Base-by-base conservation (phyloP, 2,888 invertebrate species). In the Oasisia sp. region DNA sequence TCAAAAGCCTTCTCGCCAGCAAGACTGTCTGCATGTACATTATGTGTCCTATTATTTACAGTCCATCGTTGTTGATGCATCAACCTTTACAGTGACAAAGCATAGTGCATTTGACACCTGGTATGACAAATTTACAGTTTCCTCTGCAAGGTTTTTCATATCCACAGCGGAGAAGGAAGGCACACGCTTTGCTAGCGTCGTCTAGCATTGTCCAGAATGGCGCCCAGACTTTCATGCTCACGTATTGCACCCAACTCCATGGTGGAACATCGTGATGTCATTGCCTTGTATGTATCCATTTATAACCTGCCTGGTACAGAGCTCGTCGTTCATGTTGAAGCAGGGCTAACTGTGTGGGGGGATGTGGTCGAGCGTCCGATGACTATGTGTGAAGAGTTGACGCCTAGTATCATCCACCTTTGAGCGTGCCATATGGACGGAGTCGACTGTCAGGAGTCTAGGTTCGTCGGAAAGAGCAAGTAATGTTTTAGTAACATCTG, bases 221-320 rank as follows among this genome's bases (percentile, higher is more conserved):
- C 11, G 45, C 45, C 45, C 45, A 45, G 0, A 45, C 45, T 45
- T 45, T 45, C 45, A 11, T 11, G 7, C 11, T 45, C 45, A 45
- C 45, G 45, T 45, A 7, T 45, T 45, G 45, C 45, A 45, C 45
- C 1, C 45, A 45, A 45, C 45, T 11, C 92, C 14, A 91, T 1
- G 32, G 44, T 90, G 14, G 92, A 92, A 44, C 91, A 91, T 27
- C 58, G 5, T n/a, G 92, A 90, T 14, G 74, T 45, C n/a, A 44
- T 74, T 27, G 32, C 38, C 91, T 92, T 90, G 45, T 90, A 90
- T 92, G 2, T 90, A 14, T 92, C 38, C 90, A n/a, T 12, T 32
- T 91, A 92, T 32, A 92, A 92, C n/a, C 91, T 50, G 19, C 93
- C 90, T 94, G 94, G 92, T 93, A 93, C 12, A 91, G 91, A 38